Conservation (phyloP, 35 echinoderm and acorn worm species). For the Stichopus chloronotus region DNA sequence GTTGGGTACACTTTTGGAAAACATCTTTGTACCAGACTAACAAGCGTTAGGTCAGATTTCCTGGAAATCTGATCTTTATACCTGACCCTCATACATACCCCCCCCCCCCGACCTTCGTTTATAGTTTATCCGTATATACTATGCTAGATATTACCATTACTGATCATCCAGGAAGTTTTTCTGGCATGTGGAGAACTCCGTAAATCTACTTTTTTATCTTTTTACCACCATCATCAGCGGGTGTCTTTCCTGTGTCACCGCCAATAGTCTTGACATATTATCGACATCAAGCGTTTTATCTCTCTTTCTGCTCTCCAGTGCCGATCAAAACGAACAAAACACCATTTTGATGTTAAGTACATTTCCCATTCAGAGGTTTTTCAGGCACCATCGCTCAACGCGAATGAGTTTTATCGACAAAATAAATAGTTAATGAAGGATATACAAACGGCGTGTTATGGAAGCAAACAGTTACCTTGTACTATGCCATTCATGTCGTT, state of each 20-base stretch:
- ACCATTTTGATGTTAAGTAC: conserved; percentile 16
- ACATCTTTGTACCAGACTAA: no score
- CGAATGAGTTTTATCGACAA: conserved; percentile 5
- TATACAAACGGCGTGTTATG: background rate
- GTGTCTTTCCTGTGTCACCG: background rate
- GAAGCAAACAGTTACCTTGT: background rate
- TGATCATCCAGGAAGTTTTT: no score
- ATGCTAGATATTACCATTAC: no score
- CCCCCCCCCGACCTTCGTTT: no score
- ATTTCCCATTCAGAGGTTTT: conserved; percentile 17
- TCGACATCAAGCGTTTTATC: background rate
- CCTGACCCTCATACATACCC: no score
- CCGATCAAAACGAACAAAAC: conserved; percentile 4
- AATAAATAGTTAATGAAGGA: conserved; percentile 37
- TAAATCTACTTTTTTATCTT: background rate
- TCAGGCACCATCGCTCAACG: conserved; percentile 29
- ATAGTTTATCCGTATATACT: no score
- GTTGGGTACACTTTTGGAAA: no score
- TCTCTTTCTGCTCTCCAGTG: background rate
- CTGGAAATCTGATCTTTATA: no score
- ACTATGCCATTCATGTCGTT: conserved; percentile 7
- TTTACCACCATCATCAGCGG: no score
- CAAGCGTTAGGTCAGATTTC: no score
- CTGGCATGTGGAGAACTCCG: background rate
- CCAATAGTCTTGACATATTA: conserved; percentile 14